Conservation (phyloP, 2,888 invertebrate species). For the Nasonovia ribisnigri region DNA sequence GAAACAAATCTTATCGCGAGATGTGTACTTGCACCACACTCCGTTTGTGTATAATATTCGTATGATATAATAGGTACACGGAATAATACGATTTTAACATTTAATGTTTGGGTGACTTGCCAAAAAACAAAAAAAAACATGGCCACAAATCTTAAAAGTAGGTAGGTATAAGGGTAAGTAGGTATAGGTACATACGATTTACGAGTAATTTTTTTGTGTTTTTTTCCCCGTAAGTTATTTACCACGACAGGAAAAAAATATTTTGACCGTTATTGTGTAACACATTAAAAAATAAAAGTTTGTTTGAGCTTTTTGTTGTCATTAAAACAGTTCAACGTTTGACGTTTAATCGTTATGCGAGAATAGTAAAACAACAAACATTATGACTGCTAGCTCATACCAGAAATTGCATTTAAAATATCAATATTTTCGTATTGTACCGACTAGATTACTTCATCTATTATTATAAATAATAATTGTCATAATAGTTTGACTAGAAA, state of each 20-base stretch:
- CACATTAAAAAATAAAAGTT: background rate
- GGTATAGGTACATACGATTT: background rate
- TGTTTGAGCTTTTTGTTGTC: background rate
- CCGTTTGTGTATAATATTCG: background rate
- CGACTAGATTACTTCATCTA: background rate
- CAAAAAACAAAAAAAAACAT: background rate
- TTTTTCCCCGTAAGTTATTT: background rate
- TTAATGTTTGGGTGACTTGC: background rate
- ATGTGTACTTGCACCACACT: background rate
- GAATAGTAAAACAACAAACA: background rate
- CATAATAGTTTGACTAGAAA: background rate
- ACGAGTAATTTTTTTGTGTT: background rate
- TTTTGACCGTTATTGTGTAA: background rate
- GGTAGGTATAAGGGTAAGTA: too few relatives aligned
- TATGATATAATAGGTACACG: background rate
- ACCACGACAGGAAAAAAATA: background rate
- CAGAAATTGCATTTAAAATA: background rate
- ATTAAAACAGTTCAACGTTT: background rate
- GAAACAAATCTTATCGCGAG: background rate
- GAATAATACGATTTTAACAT: background rate
- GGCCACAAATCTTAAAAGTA: background rate
- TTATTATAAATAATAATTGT: background rate
- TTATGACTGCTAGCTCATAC: background rate
- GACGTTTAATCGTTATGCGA: background rate
- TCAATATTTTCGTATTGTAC: background rate